phyloP scores from a whole-genome alignment of 1,140 invertebrate genomes.

The Ooceraea biroi region DNA sequence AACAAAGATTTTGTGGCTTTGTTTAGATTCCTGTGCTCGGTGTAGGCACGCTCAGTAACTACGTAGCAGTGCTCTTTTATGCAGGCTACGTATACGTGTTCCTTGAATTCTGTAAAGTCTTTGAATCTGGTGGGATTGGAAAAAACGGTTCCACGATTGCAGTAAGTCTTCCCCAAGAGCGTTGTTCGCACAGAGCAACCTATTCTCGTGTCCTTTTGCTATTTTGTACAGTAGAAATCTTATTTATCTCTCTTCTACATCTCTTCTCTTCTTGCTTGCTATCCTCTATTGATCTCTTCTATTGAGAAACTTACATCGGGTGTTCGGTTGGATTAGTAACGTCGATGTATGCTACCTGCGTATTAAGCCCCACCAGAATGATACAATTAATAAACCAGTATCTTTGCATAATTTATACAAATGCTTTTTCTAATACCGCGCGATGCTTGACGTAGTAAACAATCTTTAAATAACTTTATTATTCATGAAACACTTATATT shows the following conservation, averaged over 20 bases:
- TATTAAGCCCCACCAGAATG: conserved; percentile 34
- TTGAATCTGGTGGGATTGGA: conserved; percentile 92
- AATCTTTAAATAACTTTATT: conserved; percentile 17
- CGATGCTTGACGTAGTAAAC: conserved; percentile 10
- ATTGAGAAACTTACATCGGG: conserved; percentile 16
- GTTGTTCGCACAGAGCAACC: conserved; percentile 38
- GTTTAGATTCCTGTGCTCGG: conserved; percentile 88
- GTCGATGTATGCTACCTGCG: conserved; percentile 2
- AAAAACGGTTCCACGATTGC: conserved; percentile 98
- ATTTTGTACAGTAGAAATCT: conserved; percentile 58
- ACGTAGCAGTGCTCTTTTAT: conserved; percentile 88
- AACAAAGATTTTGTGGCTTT: conserved; percentile 77
- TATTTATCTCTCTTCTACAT: conserved; percentile 55
- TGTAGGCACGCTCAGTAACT: conserved; percentile 86
- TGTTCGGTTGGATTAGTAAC: conserved; percentile 34
- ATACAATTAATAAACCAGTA: conserved; percentile 13
- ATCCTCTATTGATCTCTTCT: conserved; percentile 30
- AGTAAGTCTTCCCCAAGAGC: conserved; percentile 88
- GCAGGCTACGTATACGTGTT: conserved; percentile 89
- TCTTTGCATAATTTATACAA: conserved; percentile 32
- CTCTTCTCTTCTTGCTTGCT: conserved; percentile 59
- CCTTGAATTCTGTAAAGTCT: conserved; percentile 89
- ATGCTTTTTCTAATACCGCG: conserved; percentile 31
- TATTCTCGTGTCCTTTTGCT: conserved; percentile 52
- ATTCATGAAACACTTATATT: background rate